Conservation (phyloP, 2,797 vertebrate species). For the Orestias chungarensis region DNA sequence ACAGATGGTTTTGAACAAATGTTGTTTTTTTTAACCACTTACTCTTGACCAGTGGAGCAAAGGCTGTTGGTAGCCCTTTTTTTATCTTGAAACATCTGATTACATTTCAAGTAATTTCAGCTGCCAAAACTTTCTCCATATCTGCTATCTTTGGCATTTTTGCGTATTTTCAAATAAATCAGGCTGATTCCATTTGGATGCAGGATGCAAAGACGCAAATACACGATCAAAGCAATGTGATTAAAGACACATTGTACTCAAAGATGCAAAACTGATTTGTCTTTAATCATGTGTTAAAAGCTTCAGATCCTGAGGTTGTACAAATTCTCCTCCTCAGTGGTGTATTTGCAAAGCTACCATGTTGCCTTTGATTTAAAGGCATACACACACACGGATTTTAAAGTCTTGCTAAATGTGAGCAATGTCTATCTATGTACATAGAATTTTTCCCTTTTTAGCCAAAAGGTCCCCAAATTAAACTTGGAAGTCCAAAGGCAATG, state of each 20-base stretch:
- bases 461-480: no score
- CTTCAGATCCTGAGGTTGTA: background rate
- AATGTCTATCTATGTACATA: background rate
- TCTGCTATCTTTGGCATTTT: background rate
- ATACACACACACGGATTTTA: background rate
- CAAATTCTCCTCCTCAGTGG: background rate
- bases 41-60: background rate
- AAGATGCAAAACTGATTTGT: background rate
- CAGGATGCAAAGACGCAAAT: no score
- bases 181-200: background rate
- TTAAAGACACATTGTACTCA: background rate
- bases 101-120: background rate
- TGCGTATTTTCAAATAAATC: background rate
- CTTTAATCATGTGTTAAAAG: background rate
- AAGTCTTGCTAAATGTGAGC: background rate
- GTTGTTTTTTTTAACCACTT: background rate
- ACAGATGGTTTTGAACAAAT: background rate
- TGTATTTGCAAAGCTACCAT: background rate
- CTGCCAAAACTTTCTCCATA: background rate
- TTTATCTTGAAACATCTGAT: background rate
- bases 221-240: background rate
- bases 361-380: background rate
- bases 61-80: background rate
- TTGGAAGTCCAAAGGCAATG: no score
- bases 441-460: no score